These are phyloP conservation scores for Ophion slaviceki DNA, from an alignment of 2,888 invertebrate genomes.

Conservation along the genomic window DNA sequence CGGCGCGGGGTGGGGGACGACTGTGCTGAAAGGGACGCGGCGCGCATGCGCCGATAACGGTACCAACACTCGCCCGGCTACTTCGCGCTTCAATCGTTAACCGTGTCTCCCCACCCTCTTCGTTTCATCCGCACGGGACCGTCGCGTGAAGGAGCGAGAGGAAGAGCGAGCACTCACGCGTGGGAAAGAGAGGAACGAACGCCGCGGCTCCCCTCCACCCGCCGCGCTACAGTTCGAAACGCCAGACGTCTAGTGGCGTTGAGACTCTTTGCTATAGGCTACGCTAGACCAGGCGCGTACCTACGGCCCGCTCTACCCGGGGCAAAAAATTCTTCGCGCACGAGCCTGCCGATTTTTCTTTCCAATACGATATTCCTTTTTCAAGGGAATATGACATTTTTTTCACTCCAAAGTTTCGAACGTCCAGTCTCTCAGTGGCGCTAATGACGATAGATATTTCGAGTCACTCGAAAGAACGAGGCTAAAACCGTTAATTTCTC, in stretches of 20 bases:
- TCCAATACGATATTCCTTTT: background rate
- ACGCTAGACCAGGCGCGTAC: conserved; percentile 30
- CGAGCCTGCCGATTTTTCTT: background rate
- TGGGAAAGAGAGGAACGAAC: conserved; percentile 1
- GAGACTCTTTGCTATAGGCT: conserved; percentile 35
- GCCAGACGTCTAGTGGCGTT: conserved; percentile 52
- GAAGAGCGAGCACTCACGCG: background rate
- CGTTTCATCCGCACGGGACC: conserved; percentile 11
- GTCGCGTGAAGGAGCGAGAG: conserved; percentile 29
- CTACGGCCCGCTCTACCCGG: background rate
- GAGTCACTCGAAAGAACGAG: background rate
- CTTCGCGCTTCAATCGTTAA: conserved; percentile 71
- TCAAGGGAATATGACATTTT: background rate
- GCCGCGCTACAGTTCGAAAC: conserved; percentile 32
- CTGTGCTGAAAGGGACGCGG: conserved; percentile 68
- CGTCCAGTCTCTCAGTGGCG: background rate
- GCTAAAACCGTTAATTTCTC: background rate
- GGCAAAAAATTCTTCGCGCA: background rate
- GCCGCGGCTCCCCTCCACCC: conserved; percentile 18
- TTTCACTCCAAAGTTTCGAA: background rate
- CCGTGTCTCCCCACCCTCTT: conserved; percentile 65
- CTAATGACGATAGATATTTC: background rate
- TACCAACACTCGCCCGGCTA: conserved; percentile 68
- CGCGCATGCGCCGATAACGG: conserved; percentile 80
- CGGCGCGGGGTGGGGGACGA: conserved; percentile 3